Base-by-base conservation (phyloP, 2,113 vertebrate genomes). In the Taxidea taxus region DNA sequence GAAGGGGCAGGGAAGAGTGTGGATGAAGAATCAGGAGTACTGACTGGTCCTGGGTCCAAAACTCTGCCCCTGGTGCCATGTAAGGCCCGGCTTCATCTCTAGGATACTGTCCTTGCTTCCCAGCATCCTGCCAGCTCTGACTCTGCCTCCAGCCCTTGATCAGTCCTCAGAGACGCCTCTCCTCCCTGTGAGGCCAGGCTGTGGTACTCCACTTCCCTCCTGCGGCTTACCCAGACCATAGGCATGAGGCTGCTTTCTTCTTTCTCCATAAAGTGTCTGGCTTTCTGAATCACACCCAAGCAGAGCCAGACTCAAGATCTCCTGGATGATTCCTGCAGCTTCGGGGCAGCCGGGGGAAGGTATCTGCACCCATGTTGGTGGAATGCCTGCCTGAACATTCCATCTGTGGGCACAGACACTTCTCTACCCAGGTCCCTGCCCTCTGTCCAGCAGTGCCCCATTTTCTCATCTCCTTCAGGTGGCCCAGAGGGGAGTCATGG, bases 331-430 rank as follows among this genome's bases (percentile, higher is more conserved):
- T n/a, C 37, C 25, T 20, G 4, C 27, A 31, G 70, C 68, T 44
- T n/a, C 0, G 7, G 31, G n/a, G 37, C n/a, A 44, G 42, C 1
- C 0, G 0, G 3, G 27, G 49, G 49, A 37, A 42, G 21, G 37
- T 42, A 23, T 86, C 56, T 44, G 16, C 27, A 51, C 84, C 77
- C 21, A 1, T 20, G 4, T 8, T 11, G 39, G 37, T 23, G 18
- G 77, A 21, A 81, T 13, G 6, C 72, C 64, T 3, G 0, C 37
- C 82, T n/a, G 37, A 62, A 13, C 0, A 7, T 3, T 21, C 20
- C 3, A 6, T 20, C 25, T 27, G 0, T 7, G 13, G 31, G 34
- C 31, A 34, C 62, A 56, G 34, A 27, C 4, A 49, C 70, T 60
- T 25, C 47, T 6, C 4, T 4, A 15, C 84, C 62, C 12, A 10